Conservation (phyloP, 2,797 vertebrate species). For the Eutrigla gurnardus region DNA sequence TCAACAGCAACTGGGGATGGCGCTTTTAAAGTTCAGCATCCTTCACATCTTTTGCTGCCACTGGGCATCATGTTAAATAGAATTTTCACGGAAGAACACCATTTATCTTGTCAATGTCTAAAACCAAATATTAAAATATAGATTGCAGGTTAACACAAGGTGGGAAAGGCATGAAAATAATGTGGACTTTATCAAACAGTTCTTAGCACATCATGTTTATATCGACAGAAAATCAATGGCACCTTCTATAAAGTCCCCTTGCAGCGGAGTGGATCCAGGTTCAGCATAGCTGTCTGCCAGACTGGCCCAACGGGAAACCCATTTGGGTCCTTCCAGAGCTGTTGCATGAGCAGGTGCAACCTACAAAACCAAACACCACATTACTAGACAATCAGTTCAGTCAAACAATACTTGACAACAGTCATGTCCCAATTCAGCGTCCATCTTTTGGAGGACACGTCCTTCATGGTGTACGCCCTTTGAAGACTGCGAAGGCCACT, state of each 20-base stretch:
- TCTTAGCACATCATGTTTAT: background rate
- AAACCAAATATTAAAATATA: too few species aligned
- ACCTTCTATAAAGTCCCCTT: conserved; percentile 77
- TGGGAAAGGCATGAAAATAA: too few species aligned
- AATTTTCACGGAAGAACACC: too few species aligned
- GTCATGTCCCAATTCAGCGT: too few species aligned
- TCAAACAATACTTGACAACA: background rate
- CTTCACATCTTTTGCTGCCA: background rate
- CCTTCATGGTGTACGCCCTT: too few species aligned
- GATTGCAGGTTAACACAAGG: background rate
- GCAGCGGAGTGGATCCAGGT: conserved; percentile 78
- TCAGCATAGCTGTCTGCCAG: conserved; percentile 92
- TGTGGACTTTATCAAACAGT: background rate
- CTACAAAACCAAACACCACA: conserved; percentile 46
- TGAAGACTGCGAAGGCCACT: too few species aligned
- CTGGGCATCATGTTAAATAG: too few species aligned
- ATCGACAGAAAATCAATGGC: background rate
- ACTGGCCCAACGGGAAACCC: conserved; percentile 97
- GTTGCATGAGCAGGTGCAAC: conserved; percentile 69
- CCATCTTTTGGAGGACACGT: too few species aligned
- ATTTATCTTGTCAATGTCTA: background rate
- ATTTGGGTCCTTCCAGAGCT: conserved; percentile 86
- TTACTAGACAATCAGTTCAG: background rate
- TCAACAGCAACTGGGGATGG: background rate
- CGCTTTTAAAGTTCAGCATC: background rate